These are phyloP conservation scores for Diachasmimorpha longicaudata DNA, from an alignment of 1,140 invertebrate species.

Conservation along the genomic window DNA sequence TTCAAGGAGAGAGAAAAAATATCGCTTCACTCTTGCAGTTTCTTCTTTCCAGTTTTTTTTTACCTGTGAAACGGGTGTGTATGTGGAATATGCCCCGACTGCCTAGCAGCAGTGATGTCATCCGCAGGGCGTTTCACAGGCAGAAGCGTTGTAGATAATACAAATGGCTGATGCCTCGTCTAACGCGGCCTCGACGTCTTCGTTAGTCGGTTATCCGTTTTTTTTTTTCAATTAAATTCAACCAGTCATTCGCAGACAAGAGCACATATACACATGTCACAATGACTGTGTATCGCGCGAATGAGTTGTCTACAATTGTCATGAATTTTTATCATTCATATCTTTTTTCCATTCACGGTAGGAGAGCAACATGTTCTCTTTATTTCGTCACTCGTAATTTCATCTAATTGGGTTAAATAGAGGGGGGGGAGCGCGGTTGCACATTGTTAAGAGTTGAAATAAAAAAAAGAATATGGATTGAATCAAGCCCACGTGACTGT, in stretches of 20 bases:
- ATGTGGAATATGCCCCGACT: constrained; percentile 10
- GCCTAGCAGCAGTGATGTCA: constrained; percentile 23
- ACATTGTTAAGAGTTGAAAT: not conserved
- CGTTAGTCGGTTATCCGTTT: constrained; percentile 6
- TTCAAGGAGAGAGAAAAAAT: not conserved
- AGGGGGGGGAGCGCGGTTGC: not conserved
- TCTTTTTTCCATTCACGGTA: not conserved
- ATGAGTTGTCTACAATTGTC: not conserved
- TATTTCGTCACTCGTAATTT: not conserved
- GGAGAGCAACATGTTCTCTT: not conserved
- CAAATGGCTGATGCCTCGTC: not conserved
- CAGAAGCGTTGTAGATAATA: not conserved
- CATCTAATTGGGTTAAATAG: constrained; percentile 4
- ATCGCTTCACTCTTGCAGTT: constrained; percentile 18
- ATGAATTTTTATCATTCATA: not conserved
- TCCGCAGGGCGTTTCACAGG: constrained; percentile 25
- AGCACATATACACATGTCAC: not conserved
- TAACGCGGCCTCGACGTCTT: not conserved
- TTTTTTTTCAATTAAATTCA: constrained; percentile 19
- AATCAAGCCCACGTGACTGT: constrained; percentile 16
- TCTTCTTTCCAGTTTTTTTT: not conserved
- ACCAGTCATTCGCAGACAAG: not conserved
- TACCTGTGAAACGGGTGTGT: not conserved
- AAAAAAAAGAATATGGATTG: not conserved
- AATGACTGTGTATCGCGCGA: constrained; percentile 15